A percentile compares a stretch with the other conserved stretches of the same genome.
These are phyloP conservation scores for Indicator indicator DNA, from an alignment of 2,113 vertebrate genomes.

Conservation along the genomic window DNA sequence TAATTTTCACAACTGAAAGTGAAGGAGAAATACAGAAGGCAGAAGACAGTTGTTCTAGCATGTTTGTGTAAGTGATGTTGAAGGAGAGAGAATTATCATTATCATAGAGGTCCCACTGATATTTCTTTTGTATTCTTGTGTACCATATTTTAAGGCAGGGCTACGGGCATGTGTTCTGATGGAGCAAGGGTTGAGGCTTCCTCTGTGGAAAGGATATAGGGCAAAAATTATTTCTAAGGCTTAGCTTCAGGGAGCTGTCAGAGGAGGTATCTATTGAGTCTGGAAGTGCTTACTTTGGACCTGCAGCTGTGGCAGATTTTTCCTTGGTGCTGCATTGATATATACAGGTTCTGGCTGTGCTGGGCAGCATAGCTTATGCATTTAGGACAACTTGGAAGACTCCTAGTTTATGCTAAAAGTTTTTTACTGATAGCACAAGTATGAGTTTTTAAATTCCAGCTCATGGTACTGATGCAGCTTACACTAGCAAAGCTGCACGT, in stretches of 20 bases:
- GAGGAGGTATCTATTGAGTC: background rate
- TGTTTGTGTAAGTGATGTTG: background rate
- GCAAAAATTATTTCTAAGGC: background rate
- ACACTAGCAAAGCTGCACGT: background rate
- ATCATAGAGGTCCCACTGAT: background rate
- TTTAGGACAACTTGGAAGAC: background rate
- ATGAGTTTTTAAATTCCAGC: background rate
- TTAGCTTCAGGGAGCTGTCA: background rate
- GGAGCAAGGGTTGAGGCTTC: background rate
- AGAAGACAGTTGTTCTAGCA: too few species aligned
- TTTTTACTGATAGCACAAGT: background rate
- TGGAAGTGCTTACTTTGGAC: background rate
- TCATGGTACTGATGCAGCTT: background rate
- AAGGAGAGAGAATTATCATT: background rate
- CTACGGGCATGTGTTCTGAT: background rate
- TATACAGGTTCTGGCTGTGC: background rate
- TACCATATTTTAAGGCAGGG: background rate
- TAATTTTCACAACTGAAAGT: background rate
- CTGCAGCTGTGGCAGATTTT: background rate
- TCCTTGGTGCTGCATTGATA: fast-evolving
- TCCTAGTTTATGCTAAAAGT: background rate
- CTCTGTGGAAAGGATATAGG: background rate
- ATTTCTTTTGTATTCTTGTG: background rate
- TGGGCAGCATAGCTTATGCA: fast-evolving
- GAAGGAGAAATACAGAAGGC: too few species aligned